These are phyloP conservation scores for Drosophila siamana DNA, from an alignment of 2,888 invertebrate genomes.

Conservation along the genomic window DNA sequence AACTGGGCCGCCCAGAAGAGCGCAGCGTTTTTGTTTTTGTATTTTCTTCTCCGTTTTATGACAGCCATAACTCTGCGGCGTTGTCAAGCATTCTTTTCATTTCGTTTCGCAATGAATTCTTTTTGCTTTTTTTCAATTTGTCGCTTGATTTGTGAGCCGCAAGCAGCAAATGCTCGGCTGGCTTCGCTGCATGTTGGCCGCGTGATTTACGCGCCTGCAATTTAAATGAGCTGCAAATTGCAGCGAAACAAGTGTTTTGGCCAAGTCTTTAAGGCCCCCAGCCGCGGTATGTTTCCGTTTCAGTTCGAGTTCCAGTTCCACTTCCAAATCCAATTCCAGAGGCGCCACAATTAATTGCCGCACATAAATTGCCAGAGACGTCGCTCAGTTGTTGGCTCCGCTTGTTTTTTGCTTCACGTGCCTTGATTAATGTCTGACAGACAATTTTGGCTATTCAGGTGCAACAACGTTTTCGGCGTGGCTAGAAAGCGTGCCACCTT, in stretches of 20 bases:
- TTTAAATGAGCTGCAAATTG: slow-evolving; percentile 71
- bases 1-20: background rate
- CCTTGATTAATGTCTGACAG: slow-evolving; percentile 69
- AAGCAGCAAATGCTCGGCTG: slow-evolving; percentile 35
- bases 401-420: slow-evolving; percentile 29
- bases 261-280: slow-evolving; percentile 42
- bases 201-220: slow-evolving; percentile 62
- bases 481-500: too few species aligned
- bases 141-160: slow-evolving; percentile 59
- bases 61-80: slow-evolving; percentile 45
- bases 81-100: slow-evolving; percentile 34
- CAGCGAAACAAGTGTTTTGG: slow-evolving; percentile 24
- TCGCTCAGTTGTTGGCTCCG: slow-evolving; percentile 30
- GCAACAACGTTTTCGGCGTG: too few species aligned
- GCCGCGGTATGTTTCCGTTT: too few species aligned
- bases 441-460: slow-evolving; percentile 52
- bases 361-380: slow-evolving; percentile 51
- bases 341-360: slow-evolving; percentile 59
- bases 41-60: slow-evolving; percentile 23
- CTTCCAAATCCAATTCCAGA: slow-evolving; percentile 35
- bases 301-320: slow-evolving; percentile 1
- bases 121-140: slow-evolving; percentile 43
- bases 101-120: background rate
- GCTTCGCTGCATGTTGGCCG: slow-evolving; percentile 35
- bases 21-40: background rate